These are phyloP conservation scores for Cyclina sinensis DNA, from an alignment of 1,140 invertebrate species.

Conservation along the genomic window DNA sequence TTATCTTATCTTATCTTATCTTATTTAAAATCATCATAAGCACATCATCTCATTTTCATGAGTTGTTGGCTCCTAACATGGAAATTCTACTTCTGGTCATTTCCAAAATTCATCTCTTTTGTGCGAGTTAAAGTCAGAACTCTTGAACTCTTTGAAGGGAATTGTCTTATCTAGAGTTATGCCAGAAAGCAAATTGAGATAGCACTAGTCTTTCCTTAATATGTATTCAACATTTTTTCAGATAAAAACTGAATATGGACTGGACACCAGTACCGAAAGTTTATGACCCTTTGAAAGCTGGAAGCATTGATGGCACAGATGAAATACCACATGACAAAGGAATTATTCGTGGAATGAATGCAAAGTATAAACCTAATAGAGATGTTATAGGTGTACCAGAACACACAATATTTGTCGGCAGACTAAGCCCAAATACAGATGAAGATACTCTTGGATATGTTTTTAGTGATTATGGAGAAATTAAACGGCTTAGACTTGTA, in stretches of 20 bases:
- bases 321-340: slow-evolving; percentile 93
- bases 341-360: slow-evolving; percentile 91
- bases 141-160: too few species aligned
- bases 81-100: too few species aligned
- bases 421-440: slow-evolving; percentile 91
- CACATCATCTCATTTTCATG: too few species aligned
- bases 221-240: background rate
- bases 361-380: slow-evolving; percentile 90
- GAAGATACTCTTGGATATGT: slow-evolving; percentile 87
- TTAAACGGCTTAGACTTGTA: slow-evolving; percentile 91
- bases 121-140: too few species aligned
- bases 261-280: slow-evolving; percentile 72
- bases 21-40: too few species aligned
- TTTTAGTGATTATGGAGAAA: slow-evolving; percentile 86
- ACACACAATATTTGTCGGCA: slow-evolving; percentile 93
- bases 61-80: too few species aligned
- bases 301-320: slow-evolving; percentile 95
- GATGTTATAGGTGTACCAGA: slow-evolving; percentile 89
- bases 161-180: too few species aligned
- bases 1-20: too few species aligned
- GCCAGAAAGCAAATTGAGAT: too few species aligned
- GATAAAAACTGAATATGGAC: background rate
- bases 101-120: background rate
- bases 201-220: too few species aligned
- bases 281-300: slow-evolving; percentile 89